phyloP scores from a whole-genome alignment of 2,888 invertebrate genomes.

The Eupithecia inturbata region DNA sequence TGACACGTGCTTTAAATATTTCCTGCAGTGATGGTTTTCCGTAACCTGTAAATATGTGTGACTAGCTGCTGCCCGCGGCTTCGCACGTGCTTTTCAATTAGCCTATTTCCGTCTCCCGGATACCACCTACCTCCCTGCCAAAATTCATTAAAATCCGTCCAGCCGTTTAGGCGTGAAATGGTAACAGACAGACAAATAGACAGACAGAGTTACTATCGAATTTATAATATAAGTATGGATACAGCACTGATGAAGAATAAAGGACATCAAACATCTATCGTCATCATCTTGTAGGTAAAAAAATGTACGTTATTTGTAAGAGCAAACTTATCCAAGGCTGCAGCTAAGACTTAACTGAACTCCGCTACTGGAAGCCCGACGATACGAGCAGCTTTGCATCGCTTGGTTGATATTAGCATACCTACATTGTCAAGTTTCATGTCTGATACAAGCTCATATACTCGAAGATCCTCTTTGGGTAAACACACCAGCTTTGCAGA shows the following conservation, averaged over 20 bases:
- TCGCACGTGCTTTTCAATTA: too few species aligned
- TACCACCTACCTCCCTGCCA: too few species aligned
- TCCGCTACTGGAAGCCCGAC: slow-evolving; percentile 50
- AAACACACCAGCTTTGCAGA: not conserved
- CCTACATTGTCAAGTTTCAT: slow-evolving; percentile 17
- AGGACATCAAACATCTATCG: not conserved
- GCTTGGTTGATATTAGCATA: slow-evolving; percentile 18
- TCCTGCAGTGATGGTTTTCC: not conserved
- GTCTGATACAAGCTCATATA: not conserved
- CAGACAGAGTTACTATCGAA: too few species aligned
- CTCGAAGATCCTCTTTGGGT: not conserved
- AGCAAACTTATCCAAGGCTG: not conserved
- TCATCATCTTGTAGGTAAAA: not conserved
- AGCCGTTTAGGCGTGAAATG: too few species aligned
- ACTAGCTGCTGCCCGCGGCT: too few species aligned
- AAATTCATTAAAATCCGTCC: too few species aligned
- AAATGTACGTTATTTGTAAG: not conserved
- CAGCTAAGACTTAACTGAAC: slow-evolving; percentile 51
- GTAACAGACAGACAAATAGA: too few species aligned
- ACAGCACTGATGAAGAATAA: too few species aligned
- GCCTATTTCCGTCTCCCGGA: too few species aligned
- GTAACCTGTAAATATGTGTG: not conserved
- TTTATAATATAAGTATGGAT: too few species aligned
- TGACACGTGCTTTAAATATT: not conserved
- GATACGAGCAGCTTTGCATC: slow-evolving; percentile 26